Evolutionary conservation across 1,140 invertebrate species (phyloP), one percentile per base, ranked within the genome.

Genomic region (Metaphire vulgaris): DNA sequence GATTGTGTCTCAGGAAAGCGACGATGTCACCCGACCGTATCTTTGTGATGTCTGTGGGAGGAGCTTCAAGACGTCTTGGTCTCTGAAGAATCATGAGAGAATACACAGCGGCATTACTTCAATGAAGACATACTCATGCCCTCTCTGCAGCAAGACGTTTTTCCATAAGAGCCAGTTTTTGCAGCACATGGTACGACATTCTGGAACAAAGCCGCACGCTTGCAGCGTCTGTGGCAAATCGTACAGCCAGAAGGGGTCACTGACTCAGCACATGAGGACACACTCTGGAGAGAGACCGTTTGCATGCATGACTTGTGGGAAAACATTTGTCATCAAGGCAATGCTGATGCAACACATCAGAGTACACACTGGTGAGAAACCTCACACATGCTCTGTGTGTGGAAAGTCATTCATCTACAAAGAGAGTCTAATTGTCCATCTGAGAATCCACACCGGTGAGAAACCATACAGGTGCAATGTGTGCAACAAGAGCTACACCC

Each of bases 401-500:
- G 41, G 41, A 56, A 56, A 56, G 41, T 56, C 41, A 21, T 56
- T 56, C 41, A 6, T 12, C 6, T 12, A 6, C 6, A 6, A 56
- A 21, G 6, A 56, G 41, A 12, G 21, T 56, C 41, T 56, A 12
- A 21, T 12, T 6, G 21, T 6, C 6, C 41, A 56, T 21, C 6
- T 12, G 41, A 6, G 41, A 21, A 56, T 56, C 41, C 41, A 56
- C 21, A 6, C 21, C 6, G 6, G 6, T 56, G 41, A 12, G 6
- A 56, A 56, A 21, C 41, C 41, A 21, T 56, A 56, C 41, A 56
- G 6, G 6, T 56, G 41, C 41, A 56, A 21, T 21, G 41, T 12
- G 21, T 56, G 41, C 21, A 94, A 94, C 21, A 99, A 99, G 86
- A 95, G 96, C 2, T 99, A 99, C 87, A 97, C 94, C 78, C 97